A percentile compares a stretch with the other conserved stretches of the same genome.
phyloP scores from a whole-genome alignment of 1,140 invertebrate genomes.

The Onthophagus taurus region DNA sequence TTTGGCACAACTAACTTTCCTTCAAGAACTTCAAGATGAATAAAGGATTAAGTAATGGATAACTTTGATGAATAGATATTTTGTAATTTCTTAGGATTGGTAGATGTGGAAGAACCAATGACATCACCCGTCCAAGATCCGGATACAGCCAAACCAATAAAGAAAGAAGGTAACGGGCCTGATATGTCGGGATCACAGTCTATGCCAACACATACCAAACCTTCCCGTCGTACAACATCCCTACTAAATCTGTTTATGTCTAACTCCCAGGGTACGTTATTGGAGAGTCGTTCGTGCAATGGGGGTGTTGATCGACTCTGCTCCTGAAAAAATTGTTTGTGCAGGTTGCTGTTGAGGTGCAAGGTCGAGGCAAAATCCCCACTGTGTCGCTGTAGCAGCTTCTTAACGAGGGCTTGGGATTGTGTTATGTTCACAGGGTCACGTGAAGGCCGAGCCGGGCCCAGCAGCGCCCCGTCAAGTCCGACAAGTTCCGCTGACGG shows the following conservation, averaged over 20 bases:
- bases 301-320: too few species aligned
- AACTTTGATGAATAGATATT: too few species aligned
- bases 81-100: slow-evolving; percentile 35
- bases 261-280: slow-evolving; percentile 77
- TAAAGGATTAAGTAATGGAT: too few species aligned
- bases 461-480: slow-evolving; percentile 48
- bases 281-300: slow-evolving; percentile 32
- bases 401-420: slow-evolving; percentile 35
- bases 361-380: too few species aligned
- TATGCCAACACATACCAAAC: slow-evolving; percentile 50
- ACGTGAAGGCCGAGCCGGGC: slow-evolving; percentile 36
- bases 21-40: too few species aligned
- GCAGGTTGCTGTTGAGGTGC: too few species aligned
- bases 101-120: slow-evolving; percentile 45
- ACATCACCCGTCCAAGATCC: slow-evolving; percentile 28
- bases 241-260: slow-evolving; percentile 90
- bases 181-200: slow-evolving; percentile 27
- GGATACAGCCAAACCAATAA: slow-evolving; percentile 30
- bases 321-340: too few species aligned
- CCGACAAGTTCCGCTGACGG: slow-evolving; percentile 45
- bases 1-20: too few species aligned
- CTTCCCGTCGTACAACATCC: slow-evolving; percentile 84
- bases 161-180: slow-evolving; percentile 48
- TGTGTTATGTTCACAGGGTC: slow-evolving; percentile 38
- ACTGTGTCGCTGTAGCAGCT: slow-evolving; percentile 18